These are phyloP conservation scores for Pegea sp. DNA, from an alignment of 23 tunicate genomes.

Conservation along the genomic window DNA sequence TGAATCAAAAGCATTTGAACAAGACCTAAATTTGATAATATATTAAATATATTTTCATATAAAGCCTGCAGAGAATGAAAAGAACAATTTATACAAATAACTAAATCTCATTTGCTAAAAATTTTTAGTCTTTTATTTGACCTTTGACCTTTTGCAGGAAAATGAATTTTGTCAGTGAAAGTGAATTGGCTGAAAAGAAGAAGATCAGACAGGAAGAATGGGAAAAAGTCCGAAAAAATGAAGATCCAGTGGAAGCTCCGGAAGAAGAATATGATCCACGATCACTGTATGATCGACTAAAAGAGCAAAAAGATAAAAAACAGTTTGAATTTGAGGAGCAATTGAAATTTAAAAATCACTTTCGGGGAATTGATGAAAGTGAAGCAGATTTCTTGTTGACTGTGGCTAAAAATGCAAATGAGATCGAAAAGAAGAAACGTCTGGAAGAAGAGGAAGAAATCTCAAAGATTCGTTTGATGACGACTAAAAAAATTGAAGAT, in stretches of 20 bases:
- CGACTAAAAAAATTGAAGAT: not conserved
- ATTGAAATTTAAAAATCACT: conserved; percentile 77
- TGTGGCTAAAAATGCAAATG: conserved; percentile 15
- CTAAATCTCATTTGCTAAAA: too few species aligned
- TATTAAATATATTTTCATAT: too few species aligned
- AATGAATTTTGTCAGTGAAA: conserved; percentile 81
- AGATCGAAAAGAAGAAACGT: conserved; percentile 31
- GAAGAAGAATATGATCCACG: conserved; percentile 60
- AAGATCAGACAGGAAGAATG: conserved; percentile 72
- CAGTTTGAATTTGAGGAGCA: conserved; percentile 70
- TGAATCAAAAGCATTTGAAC: too few species aligned
- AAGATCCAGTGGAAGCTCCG: conserved; percentile 74
- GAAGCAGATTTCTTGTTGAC: conserved; percentile 42
- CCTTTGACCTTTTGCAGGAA: too few species aligned
- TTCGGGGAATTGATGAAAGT: conserved; percentile 72
- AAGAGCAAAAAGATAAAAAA: conserved; percentile 87
- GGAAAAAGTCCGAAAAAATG: conserved; percentile 71
- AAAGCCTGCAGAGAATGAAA: too few species aligned
- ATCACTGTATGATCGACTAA: conserved; percentile 49
- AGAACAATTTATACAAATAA: too few species aligned
- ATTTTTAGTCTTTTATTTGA: too few species aligned
- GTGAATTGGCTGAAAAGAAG: conserved; percentile 29
- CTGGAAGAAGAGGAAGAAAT: conserved; percentile 39
- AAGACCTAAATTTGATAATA: too few species aligned
- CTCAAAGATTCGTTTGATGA: not conserved